phyloP scores from a whole-genome alignment of 2,888 invertebrate species.

The Thalpophila matura region DNA sequence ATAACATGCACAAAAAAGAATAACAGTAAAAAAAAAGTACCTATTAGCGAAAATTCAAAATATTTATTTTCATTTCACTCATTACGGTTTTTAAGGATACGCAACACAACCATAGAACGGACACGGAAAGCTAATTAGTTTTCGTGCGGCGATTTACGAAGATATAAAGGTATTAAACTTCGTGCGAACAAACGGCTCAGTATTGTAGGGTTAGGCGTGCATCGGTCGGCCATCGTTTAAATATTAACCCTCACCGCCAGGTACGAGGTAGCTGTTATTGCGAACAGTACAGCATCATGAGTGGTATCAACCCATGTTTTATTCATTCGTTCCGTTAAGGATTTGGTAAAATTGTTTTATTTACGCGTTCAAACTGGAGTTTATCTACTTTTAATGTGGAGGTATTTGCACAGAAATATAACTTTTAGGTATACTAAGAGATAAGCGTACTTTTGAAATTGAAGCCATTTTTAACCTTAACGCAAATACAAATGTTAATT shows the following conservation, averaged over 20 bases:
- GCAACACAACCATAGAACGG: too few species aligned
- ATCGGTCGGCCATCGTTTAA: conserved; percentile 51
- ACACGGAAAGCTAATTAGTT: background rate
- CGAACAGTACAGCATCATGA: conserved; percentile 55
- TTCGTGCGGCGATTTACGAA: conserved; percentile 1
- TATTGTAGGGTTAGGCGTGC: conserved; percentile 18
- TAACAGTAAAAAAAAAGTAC: too few species aligned
- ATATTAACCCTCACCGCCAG: conserved; percentile 49
- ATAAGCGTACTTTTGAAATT: too few species aligned
- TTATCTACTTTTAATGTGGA: conserved; percentile 50
- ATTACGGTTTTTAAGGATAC: too few species aligned
- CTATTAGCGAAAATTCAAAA: too few species aligned
- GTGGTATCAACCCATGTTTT: conserved; percentile 54
- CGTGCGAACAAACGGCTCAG: background rate
- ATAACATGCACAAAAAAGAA: too few species aligned
- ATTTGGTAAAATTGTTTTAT: conserved; percentile 61
- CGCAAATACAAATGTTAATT: too few species aligned
- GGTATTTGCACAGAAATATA: conserved; percentile 25
- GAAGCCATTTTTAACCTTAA: too few species aligned
- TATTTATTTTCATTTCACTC: too few species aligned
- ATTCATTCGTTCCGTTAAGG: conserved; percentile 54
- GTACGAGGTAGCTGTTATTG: conserved; percentile 45
- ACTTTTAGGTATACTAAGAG: too few species aligned
- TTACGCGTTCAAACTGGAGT: conserved; percentile 33
- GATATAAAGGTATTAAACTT: conserved; percentile 3